Evolutionary conservation across 92 coral and sea anemone species (phyloP), one percentile per base, ranked within the genome.

Genomic region (Umimayanthus chanpuru): DNA sequence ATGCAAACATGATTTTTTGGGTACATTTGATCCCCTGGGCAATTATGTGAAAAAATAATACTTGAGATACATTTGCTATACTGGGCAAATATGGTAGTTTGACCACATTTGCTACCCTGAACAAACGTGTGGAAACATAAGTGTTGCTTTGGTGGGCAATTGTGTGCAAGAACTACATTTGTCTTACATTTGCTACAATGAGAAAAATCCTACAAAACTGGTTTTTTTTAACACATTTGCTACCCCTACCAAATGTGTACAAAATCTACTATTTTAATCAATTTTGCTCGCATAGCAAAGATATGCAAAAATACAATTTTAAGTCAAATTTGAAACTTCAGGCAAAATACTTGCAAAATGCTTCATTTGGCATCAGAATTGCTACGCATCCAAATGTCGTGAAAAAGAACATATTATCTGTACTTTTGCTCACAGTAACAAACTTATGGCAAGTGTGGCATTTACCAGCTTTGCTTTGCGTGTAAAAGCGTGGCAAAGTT

Each of bases 11-110:
- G 53, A 47, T 9, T 47, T 47, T 47, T 47, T 47, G 53, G 71
- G 71, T 65, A 65, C 71, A 65, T 65, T 65, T 65, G 71, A 65
- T 65, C 71, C 21, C 71, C 71, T 65, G 71, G 71, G 26, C 71
- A 65, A 23, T 65, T 65, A 65, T 65, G 71, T 65, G 71, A 65
- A 65, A 65, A 65, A 65, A 65, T 65, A 20, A 65, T 65, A 65
- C 21, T 65, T 65, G 21, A 15, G 9, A 65, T 65, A 65, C 71
- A 65, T 65, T 65, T 65, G 71, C 71, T 65, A 65, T 65, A 65
- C 71, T 65, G 71, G 71, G 71, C 6, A 65, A 65, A 65, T 65
- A 23, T 65, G 71, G 71, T 65, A 65, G 71, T 65, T 65, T 65
- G 21, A 65, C 14, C 71, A 65, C 71, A 65, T 65, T 65, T 65